A percentile compares a stretch with the other conserved stretches of the same genome.
phyloP scores from a whole-genome alignment of 2,888 invertebrate species.

The Megamerina dolium region DNA sequence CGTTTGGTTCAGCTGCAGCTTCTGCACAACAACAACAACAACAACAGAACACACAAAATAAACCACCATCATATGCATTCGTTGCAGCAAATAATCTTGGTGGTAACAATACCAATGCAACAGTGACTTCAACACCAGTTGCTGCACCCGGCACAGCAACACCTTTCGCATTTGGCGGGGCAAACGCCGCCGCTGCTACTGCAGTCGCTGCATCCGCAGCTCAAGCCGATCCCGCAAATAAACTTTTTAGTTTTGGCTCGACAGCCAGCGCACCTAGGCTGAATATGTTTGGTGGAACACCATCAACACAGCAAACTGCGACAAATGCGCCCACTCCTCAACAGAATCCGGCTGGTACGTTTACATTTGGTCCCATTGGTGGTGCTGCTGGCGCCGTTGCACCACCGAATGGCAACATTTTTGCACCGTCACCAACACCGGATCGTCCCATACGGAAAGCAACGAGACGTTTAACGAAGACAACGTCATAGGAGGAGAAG shows the following conservation, averaged over 20 bases:
- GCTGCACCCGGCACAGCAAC: conserved; percentile 5
- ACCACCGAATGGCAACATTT: background rate
- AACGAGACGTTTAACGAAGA: conserved; percentile 38
- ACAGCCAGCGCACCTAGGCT: conserved; percentile 1
- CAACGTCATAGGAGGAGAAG: too few species aligned
- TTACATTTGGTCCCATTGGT: background rate
- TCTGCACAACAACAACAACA: background rate
- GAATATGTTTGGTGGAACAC: background rate
- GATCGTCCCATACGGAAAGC: conserved; percentile 36
- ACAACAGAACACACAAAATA: background rate
- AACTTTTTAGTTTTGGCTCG: conserved; percentile 29
- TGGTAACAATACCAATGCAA: conserved; percentile 3
- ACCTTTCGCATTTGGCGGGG: conserved; percentile 28
- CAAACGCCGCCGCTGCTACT: conserved; percentile 10
- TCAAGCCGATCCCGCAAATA: conserved; percentile 15
- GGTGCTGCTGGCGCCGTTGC: background rate
- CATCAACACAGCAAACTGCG: conserved; percentile 3
- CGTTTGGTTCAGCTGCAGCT: conserved; percentile 16
- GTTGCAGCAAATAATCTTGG: conserved; percentile 22
- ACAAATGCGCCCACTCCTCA: background rate
- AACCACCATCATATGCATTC: conserved; percentile 1
- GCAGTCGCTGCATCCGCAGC: conserved; percentile 6
- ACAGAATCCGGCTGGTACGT: background rate
- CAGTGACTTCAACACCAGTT: too few species aligned
- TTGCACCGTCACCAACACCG: background rate